phyloP scores from a whole-genome alignment of 2,113 vertebrate species.

The Anseranas semipalmata region DNA sequence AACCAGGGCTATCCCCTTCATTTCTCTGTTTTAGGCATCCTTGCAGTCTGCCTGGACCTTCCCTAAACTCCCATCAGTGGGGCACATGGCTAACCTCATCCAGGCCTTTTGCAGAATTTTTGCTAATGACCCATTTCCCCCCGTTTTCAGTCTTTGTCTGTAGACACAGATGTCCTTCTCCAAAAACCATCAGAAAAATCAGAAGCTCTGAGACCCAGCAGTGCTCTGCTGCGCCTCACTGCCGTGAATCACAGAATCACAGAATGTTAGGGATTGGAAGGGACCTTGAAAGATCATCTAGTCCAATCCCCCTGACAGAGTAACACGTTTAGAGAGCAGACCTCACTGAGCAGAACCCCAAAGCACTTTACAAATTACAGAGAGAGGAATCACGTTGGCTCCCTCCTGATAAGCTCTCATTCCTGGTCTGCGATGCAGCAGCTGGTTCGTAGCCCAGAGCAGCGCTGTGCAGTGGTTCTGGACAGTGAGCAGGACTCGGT shows the following conservation, averaged over 20 bases:
- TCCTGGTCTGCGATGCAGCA: neutral
- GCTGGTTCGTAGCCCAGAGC: neutral
- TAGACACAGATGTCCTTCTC: neutral
- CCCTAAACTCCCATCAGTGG: accelerated
- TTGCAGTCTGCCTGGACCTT: neutral
- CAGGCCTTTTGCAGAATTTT: neutral
- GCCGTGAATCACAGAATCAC: no score
- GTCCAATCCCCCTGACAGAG: no score
- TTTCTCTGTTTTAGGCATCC: neutral
- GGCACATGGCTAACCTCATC: neutral
- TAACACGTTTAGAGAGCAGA: neutral
- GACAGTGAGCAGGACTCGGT: neutral
- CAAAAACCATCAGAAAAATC: neutral
- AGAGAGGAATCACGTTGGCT: neutral
- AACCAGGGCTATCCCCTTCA: neutral
- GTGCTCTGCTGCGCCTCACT: accelerated
- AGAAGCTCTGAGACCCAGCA: neutral
- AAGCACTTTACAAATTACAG: constrained; percentile 50
- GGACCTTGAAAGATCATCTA: no score
- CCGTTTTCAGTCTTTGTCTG: neutral
- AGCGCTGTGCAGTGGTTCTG: neutral
- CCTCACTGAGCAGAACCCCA: neutral
- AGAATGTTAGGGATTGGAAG: no score
- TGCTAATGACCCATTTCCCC: neutral
- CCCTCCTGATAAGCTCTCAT: neutral